These are phyloP conservation scores for Oscheius sp. DNA, from an alignment of 2,888 invertebrate genomes.

Conservation along the genomic window DNA sequence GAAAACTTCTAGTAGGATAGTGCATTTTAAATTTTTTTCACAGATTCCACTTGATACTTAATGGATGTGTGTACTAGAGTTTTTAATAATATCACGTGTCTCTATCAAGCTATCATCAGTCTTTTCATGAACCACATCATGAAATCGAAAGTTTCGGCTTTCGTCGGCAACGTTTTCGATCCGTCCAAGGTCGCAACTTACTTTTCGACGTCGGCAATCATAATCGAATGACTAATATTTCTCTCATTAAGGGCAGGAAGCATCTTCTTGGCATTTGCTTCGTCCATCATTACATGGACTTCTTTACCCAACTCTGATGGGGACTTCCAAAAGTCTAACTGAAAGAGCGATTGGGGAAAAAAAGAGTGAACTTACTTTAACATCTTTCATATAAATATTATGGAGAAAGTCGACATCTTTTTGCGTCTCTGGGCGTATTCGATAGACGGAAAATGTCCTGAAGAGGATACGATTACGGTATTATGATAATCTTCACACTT, in stretches of 20 bases:
- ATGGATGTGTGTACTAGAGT: too few relatives aligned
- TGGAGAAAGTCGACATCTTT: slow-evolving; percentile 43
- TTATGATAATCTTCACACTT: slow-evolving; percentile 3
- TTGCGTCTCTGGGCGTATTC: slow-evolving; percentile 41
- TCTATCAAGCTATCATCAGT: too few relatives aligned
- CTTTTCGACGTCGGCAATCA: slow-evolving; percentile 69
- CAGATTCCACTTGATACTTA: too few relatives aligned
- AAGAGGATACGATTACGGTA: slow-evolving; percentile 14
- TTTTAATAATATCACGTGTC: too few relatives aligned
- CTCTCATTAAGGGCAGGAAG: slow-evolving; percentile 40
- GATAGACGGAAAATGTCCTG: slow-evolving; percentile 51
- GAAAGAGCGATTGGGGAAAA: not conserved
- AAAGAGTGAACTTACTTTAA: slow-evolving; percentile 32
- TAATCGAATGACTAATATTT: slow-evolving; percentile 56
- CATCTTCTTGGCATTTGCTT: slow-evolving; percentile 44
- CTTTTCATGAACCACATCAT: too few relatives aligned
- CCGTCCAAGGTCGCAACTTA: slow-evolving; percentile 36
- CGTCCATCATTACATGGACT: slow-evolving; percentile 66
- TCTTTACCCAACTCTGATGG: slow-evolving; percentile 61
- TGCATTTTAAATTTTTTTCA: too few relatives aligned
- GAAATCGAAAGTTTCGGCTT: not conserved
- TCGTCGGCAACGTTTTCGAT: not conserved
- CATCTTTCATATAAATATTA: slow-evolving; percentile 42
- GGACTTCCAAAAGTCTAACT: slow-evolving; percentile 69
- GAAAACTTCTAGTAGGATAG: too few relatives aligned